Evolutionary conservation across 2,113 vertebrate genomes (phyloP).

Genomic region (Mormoops blainvillei): DNA sequence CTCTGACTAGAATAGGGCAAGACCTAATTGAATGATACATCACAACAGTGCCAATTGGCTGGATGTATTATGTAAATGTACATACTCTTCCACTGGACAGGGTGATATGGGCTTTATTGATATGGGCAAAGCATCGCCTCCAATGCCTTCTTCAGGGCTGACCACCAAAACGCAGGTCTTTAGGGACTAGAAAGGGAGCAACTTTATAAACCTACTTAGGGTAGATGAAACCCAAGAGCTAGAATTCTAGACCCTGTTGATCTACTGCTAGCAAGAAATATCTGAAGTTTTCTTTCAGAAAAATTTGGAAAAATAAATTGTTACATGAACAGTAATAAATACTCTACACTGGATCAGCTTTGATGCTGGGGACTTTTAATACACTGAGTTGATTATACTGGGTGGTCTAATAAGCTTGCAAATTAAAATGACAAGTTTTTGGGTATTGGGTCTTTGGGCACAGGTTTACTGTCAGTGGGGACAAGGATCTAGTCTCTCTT

Average conservation of each 20-base stretch:
- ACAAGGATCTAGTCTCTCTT: neutral
- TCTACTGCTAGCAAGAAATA: neutral
- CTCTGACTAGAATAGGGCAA: conserved; percentile 37
- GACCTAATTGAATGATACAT: conserved; percentile 46
- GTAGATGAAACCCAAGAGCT: neutral
- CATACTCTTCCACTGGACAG: neutral
- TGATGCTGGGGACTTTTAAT: neutral
- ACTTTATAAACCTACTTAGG: neutral
- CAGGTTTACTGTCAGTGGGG: neutral
- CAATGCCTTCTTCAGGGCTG: neutral
- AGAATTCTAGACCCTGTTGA: neutral
- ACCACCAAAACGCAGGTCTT: neutral
- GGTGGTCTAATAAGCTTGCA: neutral
- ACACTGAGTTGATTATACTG: neutral
- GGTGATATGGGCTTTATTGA: conserved; percentile 24
- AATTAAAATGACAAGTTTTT: neutral
- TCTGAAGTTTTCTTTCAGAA: neutral
- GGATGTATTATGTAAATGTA: conserved; percentile 43
- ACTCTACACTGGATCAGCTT: neutral
- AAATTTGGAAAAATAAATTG: neutral
- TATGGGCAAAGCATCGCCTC: neutral
- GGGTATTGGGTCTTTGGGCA: neutral
- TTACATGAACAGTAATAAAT: neutral
- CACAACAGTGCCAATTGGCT: conserved; percentile 22
- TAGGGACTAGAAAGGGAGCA: neutral